A percentile compares a stretch with the other conserved stretches of the same genome.
Conservation (phyloP, 2,797 vertebrate species). For the Poeciliopsis presidionis region DNA sequence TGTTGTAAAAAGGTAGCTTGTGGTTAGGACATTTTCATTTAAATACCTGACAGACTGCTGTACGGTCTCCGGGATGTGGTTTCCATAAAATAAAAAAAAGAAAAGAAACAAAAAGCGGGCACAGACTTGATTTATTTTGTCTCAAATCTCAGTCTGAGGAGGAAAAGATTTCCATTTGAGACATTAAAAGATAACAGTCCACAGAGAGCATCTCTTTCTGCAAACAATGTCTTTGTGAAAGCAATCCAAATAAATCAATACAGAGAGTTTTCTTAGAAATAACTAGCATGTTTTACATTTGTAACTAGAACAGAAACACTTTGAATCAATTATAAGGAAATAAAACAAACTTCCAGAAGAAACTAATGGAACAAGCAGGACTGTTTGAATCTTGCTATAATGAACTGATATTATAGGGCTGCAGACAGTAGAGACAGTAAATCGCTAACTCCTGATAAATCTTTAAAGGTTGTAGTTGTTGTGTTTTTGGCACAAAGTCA, state of each 20-base stretch:
- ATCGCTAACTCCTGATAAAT: neutral
- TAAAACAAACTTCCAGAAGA: neutral
- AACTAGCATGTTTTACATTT: neutral
- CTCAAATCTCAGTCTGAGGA: neutral
- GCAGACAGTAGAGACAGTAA: neutral
- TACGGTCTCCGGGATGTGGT: neutral
- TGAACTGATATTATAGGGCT: neutral
- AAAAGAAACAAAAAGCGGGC: neutral
- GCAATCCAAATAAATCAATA: constrained; percentile 4
- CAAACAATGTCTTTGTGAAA: constrained; percentile 2
- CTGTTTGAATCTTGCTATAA: neutral
- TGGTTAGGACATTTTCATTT: constrained; percentile 40
- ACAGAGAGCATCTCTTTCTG: neutral
- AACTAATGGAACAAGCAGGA: neutral
- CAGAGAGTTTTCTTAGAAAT: neutral
- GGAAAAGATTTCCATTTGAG: constrained; percentile 1
- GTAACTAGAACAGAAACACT: neutral
- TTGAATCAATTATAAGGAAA: neutral
- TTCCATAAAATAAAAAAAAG: neutral
- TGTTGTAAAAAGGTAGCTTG: constrained; percentile 23
- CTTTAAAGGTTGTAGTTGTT: neutral
- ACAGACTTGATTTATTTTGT: constrained; percentile 1
- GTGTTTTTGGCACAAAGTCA: neutral
- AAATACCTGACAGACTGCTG: constrained; percentile 25
- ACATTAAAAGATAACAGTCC: constrained; percentile 4